phyloP scores from a whole-genome alignment of 2,797 vertebrate genomes.

The Oreonectes daqikongensis region DNA sequence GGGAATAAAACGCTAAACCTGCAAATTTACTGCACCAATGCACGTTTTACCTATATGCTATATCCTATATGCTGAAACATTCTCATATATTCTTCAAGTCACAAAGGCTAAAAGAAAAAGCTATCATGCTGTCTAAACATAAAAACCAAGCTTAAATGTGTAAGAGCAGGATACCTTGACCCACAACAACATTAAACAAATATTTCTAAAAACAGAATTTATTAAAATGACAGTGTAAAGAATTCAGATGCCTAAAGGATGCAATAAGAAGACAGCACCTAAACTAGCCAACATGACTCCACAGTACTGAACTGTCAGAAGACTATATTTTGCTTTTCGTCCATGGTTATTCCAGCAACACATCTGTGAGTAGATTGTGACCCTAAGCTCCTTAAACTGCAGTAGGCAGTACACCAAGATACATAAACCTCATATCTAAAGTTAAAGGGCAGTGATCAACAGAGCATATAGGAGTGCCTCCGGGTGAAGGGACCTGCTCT shows the following conservation, averaged over 20 bases:
- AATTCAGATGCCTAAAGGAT: neutral
- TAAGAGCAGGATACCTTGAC: neutral
- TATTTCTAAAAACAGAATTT: neutral
- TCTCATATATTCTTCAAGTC: slow-evolving; percentile 27
- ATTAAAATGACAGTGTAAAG: neutral
- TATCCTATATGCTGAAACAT: slow-evolving; percentile 38
- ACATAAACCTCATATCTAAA: slow-evolving; percentile 45
- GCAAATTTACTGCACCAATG: slow-evolving; percentile 51
- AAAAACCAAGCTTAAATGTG: too few relatives aligned
- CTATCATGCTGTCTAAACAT: too few relatives aligned
- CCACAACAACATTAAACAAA: slow-evolving; percentile 1
- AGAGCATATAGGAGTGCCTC: slow-evolving; percentile 14
- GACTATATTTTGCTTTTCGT: slow-evolving; percentile 20
- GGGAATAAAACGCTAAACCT: slow-evolving; percentile 55
- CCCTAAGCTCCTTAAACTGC: slow-evolving; percentile 26
- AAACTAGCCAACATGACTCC: slow-evolving; percentile 4
- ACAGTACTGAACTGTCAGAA: neutral
- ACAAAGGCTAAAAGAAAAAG: slow-evolving; percentile 2
- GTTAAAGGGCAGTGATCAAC: slow-evolving; percentile 38
- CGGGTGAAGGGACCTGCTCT: slow-evolving; percentile 12
- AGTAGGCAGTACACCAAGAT: slow-evolving; percentile 17
- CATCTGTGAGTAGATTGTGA: slow-evolving; percentile 38
- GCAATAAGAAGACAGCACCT: neutral
- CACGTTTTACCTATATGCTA: slow-evolving; percentile 60
- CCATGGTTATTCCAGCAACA: slow-evolving; percentile 20